These are phyloP conservation scores for Heteronetta atricapilla DNA, from an alignment of 2,113 vertebrate genomes.

Conservation along the genomic window DNA sequence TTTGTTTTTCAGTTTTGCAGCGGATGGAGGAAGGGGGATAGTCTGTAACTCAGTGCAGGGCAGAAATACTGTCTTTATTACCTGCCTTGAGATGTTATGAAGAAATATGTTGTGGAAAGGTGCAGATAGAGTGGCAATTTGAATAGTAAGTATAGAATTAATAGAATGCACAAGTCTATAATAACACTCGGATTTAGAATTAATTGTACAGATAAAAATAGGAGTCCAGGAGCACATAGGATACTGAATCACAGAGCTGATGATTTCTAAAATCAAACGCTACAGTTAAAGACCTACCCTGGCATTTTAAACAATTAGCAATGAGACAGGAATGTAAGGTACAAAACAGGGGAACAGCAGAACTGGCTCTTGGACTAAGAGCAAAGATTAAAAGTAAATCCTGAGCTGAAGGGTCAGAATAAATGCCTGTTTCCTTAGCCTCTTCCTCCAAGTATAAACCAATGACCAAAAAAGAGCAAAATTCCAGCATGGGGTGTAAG, in stretches of 20 bases:
- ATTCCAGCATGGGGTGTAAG: neutral
- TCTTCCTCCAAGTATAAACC: neutral
- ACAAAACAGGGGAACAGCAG: neutral
- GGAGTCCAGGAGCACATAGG: neutral
- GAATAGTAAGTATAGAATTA: neutral
- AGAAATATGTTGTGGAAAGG: neutral
- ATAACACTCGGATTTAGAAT: neutral
- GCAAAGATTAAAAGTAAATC: neutral
- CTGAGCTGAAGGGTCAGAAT: neutral
- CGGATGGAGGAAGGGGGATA: neutral
- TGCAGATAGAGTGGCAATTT: neutral
- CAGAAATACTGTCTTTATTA: neutral
- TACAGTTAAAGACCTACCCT: neutral
- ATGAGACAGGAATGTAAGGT: neutral
- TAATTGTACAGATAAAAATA: neutral
- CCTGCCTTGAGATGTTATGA: neutral
- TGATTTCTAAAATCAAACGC: neutral
- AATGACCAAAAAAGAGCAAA: neutral
- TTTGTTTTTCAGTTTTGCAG: neutral
- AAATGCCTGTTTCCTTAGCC: neutral
- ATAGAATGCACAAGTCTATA: neutral
- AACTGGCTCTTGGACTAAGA: neutral
- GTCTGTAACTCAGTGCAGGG: neutral
- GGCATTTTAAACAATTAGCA: neutral
- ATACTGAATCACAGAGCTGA: neutral